phyloP scores from a whole-genome alignment of 2,888 invertebrate species.

The Slavum lentiscoides region DNA sequence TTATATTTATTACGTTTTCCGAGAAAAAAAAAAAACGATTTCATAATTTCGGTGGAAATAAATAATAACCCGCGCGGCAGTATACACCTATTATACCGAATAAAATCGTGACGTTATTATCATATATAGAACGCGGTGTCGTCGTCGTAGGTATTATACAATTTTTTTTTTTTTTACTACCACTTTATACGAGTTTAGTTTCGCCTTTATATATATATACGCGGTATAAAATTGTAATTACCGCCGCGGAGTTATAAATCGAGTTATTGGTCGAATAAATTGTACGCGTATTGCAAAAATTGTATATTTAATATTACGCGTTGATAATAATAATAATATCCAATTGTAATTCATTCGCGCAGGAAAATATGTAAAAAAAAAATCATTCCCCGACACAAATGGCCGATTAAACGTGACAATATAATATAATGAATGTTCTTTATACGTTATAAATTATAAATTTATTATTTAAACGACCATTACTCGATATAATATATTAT shows the following conservation, averaged over 20 bases:
- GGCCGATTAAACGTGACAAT: conserved; percentile 25
- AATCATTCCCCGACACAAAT: conserved; percentile 2
- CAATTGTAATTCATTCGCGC: not conserved
- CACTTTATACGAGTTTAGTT: not conserved
- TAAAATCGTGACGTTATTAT: no score
- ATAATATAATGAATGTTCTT: not conserved
- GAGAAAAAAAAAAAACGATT: conserved; percentile 21
- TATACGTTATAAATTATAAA: conserved; percentile 14
- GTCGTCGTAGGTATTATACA: no score
- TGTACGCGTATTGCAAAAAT: not conserved
- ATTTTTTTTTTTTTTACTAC: no score
- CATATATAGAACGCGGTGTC: no score
- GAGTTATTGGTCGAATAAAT: not conserved
- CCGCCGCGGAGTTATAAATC: not conserved
- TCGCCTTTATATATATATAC: not conserved
- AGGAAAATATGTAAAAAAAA: not conserved
- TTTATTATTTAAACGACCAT: conserved; percentile 29
- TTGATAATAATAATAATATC: conserved; percentile 27
- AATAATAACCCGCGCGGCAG: not conserved
- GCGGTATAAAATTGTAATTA: not conserved
- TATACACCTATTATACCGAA: no score
- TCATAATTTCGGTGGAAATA: not conserved
- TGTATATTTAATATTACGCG: not conserved
- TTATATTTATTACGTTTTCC: not conserved
- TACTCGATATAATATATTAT: conserved; percentile 13